Percentiles rank a stretch among this genome's conserved stretches.
These are phyloP conservation scores for Dipodomys stephensi DNA, from an alignment of 2,113 vertebrate genomes.

Conservation along the genomic window DNA sequence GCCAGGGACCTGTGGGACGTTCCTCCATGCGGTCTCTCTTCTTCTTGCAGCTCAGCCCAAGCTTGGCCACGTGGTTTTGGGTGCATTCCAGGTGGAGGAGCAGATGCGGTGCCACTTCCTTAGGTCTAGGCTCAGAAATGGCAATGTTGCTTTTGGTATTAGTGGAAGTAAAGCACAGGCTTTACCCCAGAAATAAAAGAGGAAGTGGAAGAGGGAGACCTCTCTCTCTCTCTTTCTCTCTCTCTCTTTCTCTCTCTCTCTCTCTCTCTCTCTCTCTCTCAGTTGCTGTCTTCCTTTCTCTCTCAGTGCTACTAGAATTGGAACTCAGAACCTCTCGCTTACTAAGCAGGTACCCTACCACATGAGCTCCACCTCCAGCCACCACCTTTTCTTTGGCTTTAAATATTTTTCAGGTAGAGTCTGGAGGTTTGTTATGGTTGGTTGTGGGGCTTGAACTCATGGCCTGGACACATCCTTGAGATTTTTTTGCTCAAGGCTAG, in stretches of 20 bases:
- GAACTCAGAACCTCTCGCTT: background rate
- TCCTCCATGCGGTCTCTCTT: background rate
- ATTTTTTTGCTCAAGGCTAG: too few species aligned
- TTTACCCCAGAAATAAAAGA: background rate
- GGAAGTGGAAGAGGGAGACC: background rate
- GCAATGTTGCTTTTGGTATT: background rate
- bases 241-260: too few species aligned
- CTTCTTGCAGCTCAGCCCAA: background rate
- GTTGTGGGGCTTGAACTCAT: too few species aligned
- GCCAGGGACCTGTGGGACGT: background rate
- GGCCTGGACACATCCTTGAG: too few species aligned
- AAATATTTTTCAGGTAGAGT: too few species aligned
- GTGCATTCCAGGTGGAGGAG: rapidly evolving
- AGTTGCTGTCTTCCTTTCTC: too few species aligned
- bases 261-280: too few species aligned
- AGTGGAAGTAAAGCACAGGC: background rate
- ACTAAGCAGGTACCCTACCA: background rate
- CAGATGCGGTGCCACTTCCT: background rate
- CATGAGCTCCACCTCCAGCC: too few species aligned
- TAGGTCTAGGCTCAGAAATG: background rate
- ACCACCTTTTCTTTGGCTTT: too few species aligned
- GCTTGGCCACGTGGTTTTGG: background rate
- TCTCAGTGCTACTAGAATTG: too few species aligned
- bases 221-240: too few species aligned
- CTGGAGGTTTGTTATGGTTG: too few species aligned